These are phyloP conservation scores for Anodontia alba DNA, from an alignment of 2,888 invertebrate species.

Conservation along the genomic window DNA sequence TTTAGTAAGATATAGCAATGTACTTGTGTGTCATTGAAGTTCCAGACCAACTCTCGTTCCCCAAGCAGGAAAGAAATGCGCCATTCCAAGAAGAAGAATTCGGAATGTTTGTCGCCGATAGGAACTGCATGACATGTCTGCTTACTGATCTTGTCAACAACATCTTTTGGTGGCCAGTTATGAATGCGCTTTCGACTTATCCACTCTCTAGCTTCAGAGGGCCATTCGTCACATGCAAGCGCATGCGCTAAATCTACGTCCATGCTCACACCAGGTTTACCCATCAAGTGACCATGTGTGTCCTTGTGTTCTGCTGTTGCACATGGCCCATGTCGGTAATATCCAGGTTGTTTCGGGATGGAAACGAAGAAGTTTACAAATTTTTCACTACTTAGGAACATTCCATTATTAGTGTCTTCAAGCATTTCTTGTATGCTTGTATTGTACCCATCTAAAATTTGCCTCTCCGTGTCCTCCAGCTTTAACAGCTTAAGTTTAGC, in stretches of 20 bases:
- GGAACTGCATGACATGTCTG: no score
- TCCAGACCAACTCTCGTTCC: no score
- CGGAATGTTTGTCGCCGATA: no score
- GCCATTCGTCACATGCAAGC: constrained; percentile 24
- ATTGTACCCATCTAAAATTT: neutral
- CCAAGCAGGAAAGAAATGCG: no score
- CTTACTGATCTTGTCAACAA: no score
- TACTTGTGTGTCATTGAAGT: no score
- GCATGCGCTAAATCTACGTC: constrained; percentile 26
- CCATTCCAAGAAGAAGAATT: no score
- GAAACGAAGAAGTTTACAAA: constrained; percentile 15
- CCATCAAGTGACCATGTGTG: neutral
- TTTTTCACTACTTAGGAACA: constrained; percentile 20
- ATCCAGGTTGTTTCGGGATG: neutral
- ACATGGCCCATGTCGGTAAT: constrained; percentile 14
- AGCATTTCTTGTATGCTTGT: neutral
- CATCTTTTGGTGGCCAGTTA: no score
- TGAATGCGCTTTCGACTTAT: no score
- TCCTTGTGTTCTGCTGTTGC: neutral
- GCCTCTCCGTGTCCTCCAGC: neutral
- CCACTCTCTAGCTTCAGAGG: neutral
- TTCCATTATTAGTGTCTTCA: neutral
- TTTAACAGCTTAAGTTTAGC: neutral
- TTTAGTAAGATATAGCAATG: constrained; percentile 8
- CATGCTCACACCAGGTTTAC: no score